Conservation (phyloP, 2,888 invertebrate species). For the Drosophila peninsularis region DNA sequence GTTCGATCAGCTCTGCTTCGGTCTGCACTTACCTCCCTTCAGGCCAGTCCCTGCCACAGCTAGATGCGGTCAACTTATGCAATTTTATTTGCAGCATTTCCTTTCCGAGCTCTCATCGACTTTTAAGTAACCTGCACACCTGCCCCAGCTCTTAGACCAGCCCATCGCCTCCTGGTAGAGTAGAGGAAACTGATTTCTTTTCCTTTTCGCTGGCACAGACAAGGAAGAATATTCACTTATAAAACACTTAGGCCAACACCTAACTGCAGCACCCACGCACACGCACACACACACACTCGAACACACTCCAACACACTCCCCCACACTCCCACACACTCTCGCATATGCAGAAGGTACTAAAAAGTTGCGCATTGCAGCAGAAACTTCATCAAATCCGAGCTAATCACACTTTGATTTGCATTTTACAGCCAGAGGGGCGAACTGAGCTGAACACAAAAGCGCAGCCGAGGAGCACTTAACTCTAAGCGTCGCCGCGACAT, state of each 20-base stretch:
- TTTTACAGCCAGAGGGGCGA: conserved; percentile 56
- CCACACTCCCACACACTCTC: conserved; percentile 2
- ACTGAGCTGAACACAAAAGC: conserved; percentile 52
- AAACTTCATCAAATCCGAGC: conserved; percentile 75
- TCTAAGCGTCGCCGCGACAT: conserved; percentile 64
- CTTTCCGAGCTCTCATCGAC: not conserved
- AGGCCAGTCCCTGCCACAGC: not conserved
- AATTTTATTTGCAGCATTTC: conserved; percentile 10
- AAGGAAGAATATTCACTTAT: conserved; percentile 66
- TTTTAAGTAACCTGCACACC: conserved; percentile 5
- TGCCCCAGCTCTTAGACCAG: conserved; percentile 6
- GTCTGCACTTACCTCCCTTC: too few species aligned
- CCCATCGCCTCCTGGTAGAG: conserved; percentile 34
- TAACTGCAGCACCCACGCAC: conserved; percentile 25
- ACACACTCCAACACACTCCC: not conserved
- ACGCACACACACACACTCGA: not conserved
- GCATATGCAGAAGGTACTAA: conserved; percentile 20
- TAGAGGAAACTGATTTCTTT: conserved; percentile 22
- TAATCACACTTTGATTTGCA: conserved; percentile 80
- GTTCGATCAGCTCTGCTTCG: too few species aligned
- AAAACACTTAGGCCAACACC: conserved; percentile 67
- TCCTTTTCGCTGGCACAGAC: conserved; percentile 5
- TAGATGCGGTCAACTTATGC: not conserved
- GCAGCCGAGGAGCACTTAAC: conserved; percentile 67
- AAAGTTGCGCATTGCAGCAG: conserved; percentile 71